Percentiles rank a stretch among this genome's conserved stretches.
Evolutionary conservation across 2,797 vertebrate genomes (phyloP).

Genomic region (Novumbra hubbsi): DNA sequence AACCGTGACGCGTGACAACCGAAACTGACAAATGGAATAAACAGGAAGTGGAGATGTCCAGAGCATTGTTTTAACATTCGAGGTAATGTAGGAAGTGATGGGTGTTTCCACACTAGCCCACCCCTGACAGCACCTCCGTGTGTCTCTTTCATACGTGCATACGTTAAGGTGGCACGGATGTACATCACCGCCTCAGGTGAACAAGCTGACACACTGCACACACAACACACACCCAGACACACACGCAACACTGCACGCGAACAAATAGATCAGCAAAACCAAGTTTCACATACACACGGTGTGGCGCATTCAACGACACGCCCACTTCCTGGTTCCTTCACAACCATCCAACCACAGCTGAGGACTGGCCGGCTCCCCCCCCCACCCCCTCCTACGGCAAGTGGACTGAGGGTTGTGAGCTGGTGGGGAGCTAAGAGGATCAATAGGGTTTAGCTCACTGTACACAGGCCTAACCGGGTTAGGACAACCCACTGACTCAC

Average conservation of each 20-base stretch:
- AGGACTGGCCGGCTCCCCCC: not conserved
- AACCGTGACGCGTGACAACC: not conserved
- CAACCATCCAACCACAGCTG: too few species aligned
- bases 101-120: slow-evolving; percentile 31
- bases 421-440: slow-evolving; percentile 67
- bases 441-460: slow-evolving; percentile 65
- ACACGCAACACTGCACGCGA: not conserved
- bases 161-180: too few species aligned
- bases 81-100: slow-evolving; percentile 25
- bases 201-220: not conserved
- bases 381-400: not conserved
- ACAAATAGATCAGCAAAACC: not conserved
- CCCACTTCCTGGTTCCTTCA: not conserved
- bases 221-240: not conserved
- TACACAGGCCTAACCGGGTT: slow-evolving; percentile 62
- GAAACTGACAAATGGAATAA: slow-evolving; percentile 25
- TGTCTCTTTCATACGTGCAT: too few species aligned
- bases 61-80: not conserved
- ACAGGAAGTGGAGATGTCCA: slow-evolving; percentile 19
- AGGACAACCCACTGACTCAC: slow-evolving; percentile 71
- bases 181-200: too few species aligned
- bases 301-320: not conserved
- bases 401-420: not conserved
- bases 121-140: not conserved
- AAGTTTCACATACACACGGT: not conserved